Conservation (phyloP, 2,888 invertebrate genomes). For the Platerodrilus igneus region DNA sequence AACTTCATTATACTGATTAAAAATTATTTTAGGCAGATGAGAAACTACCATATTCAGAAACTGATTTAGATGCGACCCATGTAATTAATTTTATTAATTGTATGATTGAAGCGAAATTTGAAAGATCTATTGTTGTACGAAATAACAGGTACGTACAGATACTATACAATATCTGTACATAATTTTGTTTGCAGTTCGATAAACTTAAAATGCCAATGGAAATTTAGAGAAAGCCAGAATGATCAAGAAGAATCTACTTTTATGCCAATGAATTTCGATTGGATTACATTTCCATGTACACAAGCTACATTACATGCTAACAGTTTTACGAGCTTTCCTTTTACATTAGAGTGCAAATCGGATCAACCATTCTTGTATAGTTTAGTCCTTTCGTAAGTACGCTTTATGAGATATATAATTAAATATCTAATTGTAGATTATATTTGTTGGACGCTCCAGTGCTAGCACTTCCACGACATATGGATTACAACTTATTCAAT, state of each 20-base stretch:
- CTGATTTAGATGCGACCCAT: constrained; percentile 19
- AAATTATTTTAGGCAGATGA: constrained; percentile 2
- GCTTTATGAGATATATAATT: too few relatives aligned
- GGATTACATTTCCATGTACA: constrained; percentile 34
- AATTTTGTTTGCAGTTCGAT: constrained; percentile 26
- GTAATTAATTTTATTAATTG: constrained; percentile 32
- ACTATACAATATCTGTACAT: too few relatives aligned
- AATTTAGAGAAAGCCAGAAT: constrained; percentile 22
- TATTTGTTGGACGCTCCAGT: too few relatives aligned
- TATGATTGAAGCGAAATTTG: constrained; percentile 15
- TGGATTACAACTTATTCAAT: too few relatives aligned
- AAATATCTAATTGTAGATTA: too few relatives aligned
- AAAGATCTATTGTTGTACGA: constrained; percentile 27
- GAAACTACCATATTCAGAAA: background rate
- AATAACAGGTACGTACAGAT: constrained; percentile 33
- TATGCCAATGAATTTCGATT: constrained; percentile 28
- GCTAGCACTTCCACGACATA: too few relatives aligned
- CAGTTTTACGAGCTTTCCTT: constrained; percentile 35
- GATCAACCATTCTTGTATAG: constrained; percentile 35
- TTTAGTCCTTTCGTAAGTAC: constrained; percentile 38
- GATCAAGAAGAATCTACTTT: constrained; percentile 2
- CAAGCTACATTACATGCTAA: constrained; percentile 35
- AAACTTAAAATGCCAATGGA: constrained; percentile 37
- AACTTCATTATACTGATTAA: too few relatives aligned
- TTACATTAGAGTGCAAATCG: constrained; percentile 33